Conservation (phyloP, 2,113 vertebrate genomes). For the Halcyon malimbica region DNA sequence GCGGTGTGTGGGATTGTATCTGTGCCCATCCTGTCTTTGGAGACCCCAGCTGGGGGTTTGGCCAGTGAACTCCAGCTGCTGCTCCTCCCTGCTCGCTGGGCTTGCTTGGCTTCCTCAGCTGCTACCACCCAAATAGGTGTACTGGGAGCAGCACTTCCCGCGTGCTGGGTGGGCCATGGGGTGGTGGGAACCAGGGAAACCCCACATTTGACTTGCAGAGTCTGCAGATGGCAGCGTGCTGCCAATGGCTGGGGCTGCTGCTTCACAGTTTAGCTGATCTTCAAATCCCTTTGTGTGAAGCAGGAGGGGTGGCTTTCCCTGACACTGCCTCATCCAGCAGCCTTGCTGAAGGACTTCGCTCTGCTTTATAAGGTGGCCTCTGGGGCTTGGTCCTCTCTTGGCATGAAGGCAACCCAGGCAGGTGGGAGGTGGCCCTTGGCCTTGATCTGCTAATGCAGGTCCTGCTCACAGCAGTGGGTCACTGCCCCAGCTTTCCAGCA, state of each 20-base stretch:
- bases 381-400: background rate
- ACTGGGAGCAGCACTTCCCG: background rate
- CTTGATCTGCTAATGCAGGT: background rate
- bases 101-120: background rate
- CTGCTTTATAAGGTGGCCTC: background rate
- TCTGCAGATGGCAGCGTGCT: background rate
- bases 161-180: background rate
- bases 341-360: background rate
- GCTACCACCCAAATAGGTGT: background rate
- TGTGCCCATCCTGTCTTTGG: background rate
- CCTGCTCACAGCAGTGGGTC: background rate
- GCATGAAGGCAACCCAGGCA: background rate
- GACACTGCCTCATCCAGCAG: accelerated
- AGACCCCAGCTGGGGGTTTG: background rate
- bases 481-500: background rate
- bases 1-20: background rate
- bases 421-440: background rate
- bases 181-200: background rate
- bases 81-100: background rate
- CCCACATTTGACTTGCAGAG: background rate
- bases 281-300: background rate
- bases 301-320: background rate
- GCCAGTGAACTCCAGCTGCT: background rate
- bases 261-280: background rate
- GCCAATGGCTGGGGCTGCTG: background rate